Evolutionary conservation across 1,140 invertebrate genomes (phyloP).

Genomic region (Rhizoglyphus robini): DNA sequence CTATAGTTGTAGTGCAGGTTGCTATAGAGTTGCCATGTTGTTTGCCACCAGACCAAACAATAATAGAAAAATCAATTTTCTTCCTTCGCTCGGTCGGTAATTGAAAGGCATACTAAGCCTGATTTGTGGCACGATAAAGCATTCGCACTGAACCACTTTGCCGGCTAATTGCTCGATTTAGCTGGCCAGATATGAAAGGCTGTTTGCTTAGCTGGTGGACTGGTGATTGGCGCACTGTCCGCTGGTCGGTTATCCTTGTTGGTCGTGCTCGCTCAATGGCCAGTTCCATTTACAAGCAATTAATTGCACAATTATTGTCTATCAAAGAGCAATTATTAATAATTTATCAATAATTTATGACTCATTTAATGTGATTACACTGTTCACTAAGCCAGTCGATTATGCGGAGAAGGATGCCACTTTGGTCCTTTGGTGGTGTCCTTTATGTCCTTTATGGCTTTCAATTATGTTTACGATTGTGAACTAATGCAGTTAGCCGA

Average conservation of each 20-base stretch:
- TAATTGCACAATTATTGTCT: not conserved
- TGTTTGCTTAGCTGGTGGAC: not conserved
- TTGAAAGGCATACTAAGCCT: not conserved
- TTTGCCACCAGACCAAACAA: too few species aligned
- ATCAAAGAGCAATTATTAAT: slow-evolving; percentile 5
- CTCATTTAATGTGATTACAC: not conserved
- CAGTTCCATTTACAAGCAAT: not conserved
- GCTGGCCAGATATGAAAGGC: not conserved
- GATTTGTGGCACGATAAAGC: not conserved
- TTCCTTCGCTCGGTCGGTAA: too few species aligned
- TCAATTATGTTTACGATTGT: slow-evolving; percentile 1
- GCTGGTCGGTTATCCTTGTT: not conserved
- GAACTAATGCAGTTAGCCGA: slow-evolving; percentile 2
- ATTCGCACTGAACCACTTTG: not conserved
- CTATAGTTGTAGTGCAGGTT: too few species aligned
- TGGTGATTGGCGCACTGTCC: not conserved
- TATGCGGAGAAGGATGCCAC: not conserved
- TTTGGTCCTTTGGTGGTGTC: too few species aligned
- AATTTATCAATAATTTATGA: slow-evolving; percentile 5
- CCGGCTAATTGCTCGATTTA: not conserved
- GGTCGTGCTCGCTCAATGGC: too few species aligned
- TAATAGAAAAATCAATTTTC: too few species aligned
- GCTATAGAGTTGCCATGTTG: too few species aligned
- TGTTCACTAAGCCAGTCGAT: not conserved
- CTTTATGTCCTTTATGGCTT: not conserved